Percentiles rank a stretch among this genome's conserved stretches.
phyloP scores from a whole-genome alignment of 2,888 invertebrate species.

The Diachrysia chrysitis region DNA sequence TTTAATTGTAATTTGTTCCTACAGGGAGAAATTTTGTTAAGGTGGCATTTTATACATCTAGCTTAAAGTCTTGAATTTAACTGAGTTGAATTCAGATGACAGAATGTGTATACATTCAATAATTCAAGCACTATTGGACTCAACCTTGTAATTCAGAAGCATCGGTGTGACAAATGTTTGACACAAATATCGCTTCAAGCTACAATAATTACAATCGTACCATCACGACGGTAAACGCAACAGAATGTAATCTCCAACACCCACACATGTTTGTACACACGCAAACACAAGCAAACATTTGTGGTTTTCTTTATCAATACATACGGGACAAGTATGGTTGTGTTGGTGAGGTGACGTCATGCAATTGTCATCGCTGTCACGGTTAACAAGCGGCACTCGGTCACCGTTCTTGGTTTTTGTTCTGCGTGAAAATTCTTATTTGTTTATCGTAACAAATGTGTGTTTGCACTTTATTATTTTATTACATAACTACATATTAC shows the following conservation, averaged over 20 bases:
- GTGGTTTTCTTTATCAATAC: conserved; percentile 76
- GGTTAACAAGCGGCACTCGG: conserved; percentile 83
- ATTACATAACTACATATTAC: conserved; percentile 8
- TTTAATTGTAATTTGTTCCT: not conserved
- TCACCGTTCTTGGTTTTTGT: conserved; percentile 66
- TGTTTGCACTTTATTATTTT: conserved; percentile 30
- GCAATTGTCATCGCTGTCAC: conserved; percentile 86
- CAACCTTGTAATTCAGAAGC: conserved; percentile 44
- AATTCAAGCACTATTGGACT: conserved; percentile 33
- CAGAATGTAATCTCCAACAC: conserved; percentile 69
- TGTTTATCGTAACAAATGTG: conserved; percentile 52
- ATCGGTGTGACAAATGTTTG: conserved; percentile 49
- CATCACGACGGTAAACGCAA: conserved; percentile 63
- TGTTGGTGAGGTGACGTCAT: conserved; percentile 82
- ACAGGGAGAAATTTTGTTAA: too few relatives aligned
- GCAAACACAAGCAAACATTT: conserved; percentile 66
- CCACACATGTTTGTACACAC: conserved; percentile 69
- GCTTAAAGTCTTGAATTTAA: too few relatives aligned
- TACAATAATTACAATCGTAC: conserved; percentile 64
- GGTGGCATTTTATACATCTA: too few relatives aligned
- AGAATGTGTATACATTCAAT: too few relatives aligned
- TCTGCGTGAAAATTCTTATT: conserved; percentile 63
- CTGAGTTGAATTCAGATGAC: too few relatives aligned
- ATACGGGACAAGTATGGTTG: conserved; percentile 54
- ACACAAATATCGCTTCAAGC: conserved; percentile 41